Conservation (phyloP, 1,140 invertebrate species). For the Bacillus rossius region DNA sequence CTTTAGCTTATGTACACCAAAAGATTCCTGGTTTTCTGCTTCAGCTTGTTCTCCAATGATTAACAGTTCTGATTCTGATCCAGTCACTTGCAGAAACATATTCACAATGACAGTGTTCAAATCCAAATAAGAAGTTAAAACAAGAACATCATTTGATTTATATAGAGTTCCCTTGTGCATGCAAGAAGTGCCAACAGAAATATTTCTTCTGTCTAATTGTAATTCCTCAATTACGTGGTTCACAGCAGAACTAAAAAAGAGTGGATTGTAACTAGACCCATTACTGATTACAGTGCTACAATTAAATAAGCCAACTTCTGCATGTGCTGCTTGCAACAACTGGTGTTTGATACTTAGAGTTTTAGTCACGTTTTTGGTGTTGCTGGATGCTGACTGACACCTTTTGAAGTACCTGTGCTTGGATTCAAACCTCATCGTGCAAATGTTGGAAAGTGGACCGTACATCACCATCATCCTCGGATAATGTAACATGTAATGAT, state of each 20-base stretch:
- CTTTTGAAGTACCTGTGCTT: conserved; percentile 3
- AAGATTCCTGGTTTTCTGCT: no score
- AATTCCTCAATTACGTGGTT: not conserved
- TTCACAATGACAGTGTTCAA: no score
- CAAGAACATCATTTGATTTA: no score
- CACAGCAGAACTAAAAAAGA: not conserved
- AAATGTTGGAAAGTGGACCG: not conserved
- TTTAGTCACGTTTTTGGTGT: conserved; percentile 1
- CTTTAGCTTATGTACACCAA: not conserved
- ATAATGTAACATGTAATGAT: no score
- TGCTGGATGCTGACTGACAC: not conserved
- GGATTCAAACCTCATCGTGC: not conserved
- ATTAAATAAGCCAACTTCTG: not conserved
- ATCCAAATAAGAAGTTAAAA: no score
- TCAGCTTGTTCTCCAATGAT: no score
- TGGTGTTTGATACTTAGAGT: not conserved
- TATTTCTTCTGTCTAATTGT: no score
- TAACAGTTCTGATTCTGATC: no score
- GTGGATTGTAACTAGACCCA: not conserved
- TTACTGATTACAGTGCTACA: not conserved
- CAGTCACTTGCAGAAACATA: no score
- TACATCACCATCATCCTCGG: not conserved
- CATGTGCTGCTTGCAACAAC: not conserved
- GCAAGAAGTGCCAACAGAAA: no score
- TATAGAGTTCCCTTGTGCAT: no score